phyloP scores from a whole-genome alignment of 2,888 invertebrate species.

The Phortica okadai region DNA sequence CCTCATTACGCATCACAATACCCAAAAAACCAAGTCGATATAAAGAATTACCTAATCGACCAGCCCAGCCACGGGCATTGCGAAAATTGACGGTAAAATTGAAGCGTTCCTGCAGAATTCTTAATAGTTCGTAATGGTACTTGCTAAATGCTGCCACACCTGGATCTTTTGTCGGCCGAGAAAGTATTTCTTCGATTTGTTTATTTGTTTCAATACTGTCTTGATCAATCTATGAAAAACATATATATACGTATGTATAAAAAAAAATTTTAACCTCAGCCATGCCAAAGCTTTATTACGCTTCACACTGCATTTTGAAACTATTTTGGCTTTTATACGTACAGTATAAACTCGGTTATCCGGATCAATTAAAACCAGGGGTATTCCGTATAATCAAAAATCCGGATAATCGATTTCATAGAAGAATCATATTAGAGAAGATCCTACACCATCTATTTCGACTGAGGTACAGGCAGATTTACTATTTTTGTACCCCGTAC shows the following conservation, averaged over 20 bases:
- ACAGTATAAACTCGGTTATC: too few species aligned
- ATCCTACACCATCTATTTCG: too few species aligned
- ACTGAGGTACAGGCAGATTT: too few species aligned
- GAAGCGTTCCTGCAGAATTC: slow-evolving; percentile 63
- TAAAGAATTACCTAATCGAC: slow-evolving; percentile 65
- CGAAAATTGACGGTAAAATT: slow-evolving; percentile 73
- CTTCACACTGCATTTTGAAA: not conserved
- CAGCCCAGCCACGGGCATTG: slow-evolving; percentile 74
- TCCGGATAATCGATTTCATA: too few species aligned
- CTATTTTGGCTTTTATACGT: not conserved
- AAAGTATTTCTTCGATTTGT: slow-evolving; percentile 62
- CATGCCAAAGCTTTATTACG: not conserved
- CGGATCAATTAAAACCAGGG: too few species aligned
- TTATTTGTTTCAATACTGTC: slow-evolving; percentile 65
- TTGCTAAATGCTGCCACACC: slow-evolving; percentile 72
- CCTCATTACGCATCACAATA: slow-evolving; percentile 71
- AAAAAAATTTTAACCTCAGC: not conserved
- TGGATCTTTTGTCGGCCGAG: slow-evolving; percentile 56
- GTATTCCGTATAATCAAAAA: too few species aligned
- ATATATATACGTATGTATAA: not conserved
- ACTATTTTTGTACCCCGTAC: too few species aligned
- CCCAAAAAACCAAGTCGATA: slow-evolving; percentile 73
- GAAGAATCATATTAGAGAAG: too few species aligned
- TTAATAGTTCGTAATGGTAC: slow-evolving; percentile 68
- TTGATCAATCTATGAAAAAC: slow-evolving; percentile 65